Base-by-base conservation (phyloP, 2,888 invertebrate species). In the Microplitis deprimator region DNA sequence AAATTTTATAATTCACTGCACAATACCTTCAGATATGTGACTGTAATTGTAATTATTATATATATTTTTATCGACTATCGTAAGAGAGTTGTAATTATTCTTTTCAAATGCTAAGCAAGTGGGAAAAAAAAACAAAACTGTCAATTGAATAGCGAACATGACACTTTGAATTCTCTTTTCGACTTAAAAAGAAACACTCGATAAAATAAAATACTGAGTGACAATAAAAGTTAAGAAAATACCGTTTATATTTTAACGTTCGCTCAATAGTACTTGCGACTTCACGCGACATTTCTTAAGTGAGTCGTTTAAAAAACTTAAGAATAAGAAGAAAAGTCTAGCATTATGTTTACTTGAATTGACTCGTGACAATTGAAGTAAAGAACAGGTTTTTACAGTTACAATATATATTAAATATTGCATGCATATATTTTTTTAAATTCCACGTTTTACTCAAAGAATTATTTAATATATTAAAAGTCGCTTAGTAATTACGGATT, bases 41-140 rank as follows among this genome's bases (percentile, higher is more conserved):
- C 29, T 29, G 29, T 29, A 29, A 29, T 29, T 4, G 29, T 29
- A 29, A 29, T 29, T 29, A 50, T 50, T 50, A 4, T 50, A 5
- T n/a, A 71, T 17, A 76, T 59, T 38, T 71, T 40, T 39, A 65
- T 39, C 7, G 39, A 13, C 17, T 50, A 69, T 20, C 7, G 50
- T 16, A 13, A 50, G 50, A 50, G 50, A 50, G 13, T 50, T 50
- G 8, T 13, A 50, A 39, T 40, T 10, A 71, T 67, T 59, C 69
- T 64, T 40, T 70, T 65, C 39, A 39, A 67, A 67, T 76, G 76
- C 71, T 76, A 71, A 71, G 60, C 59, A 65, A 60, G 20, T 5
- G 39, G 60, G 17, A 71, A 17, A 10, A 67, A 76, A 8, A 6
- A 29, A 59, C 60, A 71, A 16, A 8, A 76, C 39, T 39, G 71